Evolutionary conservation across 2,113 vertebrate genomes (phyloP).

Genomic region (Colius striatus): DNA sequence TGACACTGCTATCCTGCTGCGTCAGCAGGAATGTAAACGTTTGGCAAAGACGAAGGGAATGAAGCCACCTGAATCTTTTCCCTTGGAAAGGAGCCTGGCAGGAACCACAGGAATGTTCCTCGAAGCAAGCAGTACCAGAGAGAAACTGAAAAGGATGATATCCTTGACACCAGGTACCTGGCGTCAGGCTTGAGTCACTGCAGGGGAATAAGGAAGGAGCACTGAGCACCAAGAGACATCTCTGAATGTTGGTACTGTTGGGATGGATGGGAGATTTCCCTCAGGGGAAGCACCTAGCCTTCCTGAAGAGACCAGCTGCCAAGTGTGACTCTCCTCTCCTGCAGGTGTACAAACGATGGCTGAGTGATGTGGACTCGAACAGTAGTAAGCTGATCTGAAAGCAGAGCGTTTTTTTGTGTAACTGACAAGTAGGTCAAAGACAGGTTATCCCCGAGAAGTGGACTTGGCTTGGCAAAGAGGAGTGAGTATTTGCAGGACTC

Average conservation of each 20-base stretch:
- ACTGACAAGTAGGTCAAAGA: constrained; percentile 39
- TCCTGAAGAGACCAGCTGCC: not conserved
- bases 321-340: not conserved
- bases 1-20: not conserved
- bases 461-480: constrained; percentile 12
- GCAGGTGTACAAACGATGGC: not conserved
- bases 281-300: not conserved
- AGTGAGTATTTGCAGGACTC: constrained; percentile 12
- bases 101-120: constrained; percentile 58
- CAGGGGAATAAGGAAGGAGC: not conserved
- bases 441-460: constrained; percentile 54
- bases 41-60: constrained; percentile 45
- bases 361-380: not conserved
- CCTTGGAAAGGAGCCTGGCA: constrained; percentile 46
- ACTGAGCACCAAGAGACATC: not conserved
- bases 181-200: not conserved
- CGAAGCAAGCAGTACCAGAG: not conserved
- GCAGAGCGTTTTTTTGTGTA: constrained; percentile 16
- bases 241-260: not conserved
- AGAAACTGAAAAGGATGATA: constrained; percentile 21
- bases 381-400: constrained; percentile 36
- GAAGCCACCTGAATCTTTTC: constrained; percentile 58
- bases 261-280: not conserved
- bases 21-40: constrained; percentile 24
- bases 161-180: not conserved